Evolutionary conservation across 2,888 invertebrate species (phyloP), one percentile per base, ranked within the genome.

Genomic region (Lysandra coridon): DNA sequence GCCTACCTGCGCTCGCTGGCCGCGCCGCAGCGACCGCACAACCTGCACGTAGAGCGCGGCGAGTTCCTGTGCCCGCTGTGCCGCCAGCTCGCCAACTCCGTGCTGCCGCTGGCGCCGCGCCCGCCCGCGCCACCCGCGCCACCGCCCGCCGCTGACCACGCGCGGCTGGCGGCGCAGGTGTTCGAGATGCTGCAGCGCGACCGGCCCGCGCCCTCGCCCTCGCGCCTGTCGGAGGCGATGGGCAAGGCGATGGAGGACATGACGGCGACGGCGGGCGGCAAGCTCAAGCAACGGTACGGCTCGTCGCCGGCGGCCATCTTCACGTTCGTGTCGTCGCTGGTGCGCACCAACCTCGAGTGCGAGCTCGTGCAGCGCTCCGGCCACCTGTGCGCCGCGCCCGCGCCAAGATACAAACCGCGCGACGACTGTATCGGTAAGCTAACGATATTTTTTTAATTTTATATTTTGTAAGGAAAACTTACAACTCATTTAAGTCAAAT

Each of bases 41-140:
- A 96, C 89, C 92, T 98, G 95, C 96, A 94, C 89, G 94, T 93
- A 84, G 93, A 92, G 86, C 89, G 92, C 85, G 98, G 98, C 78
- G 99, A 99, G 95, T 99, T 98, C 95, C 96, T 97, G 84, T 99
- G 99, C 92, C 99, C 99, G 44, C 95, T 99, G 83, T 99, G 99
- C 92, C 96, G 99, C 17, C 99, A 99, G 93, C 90, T 92, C 2
- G 92, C 91, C 86, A 92, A 92, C 88, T 97, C 98, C 12, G 98
- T 99, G 85, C 95, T 99, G 86, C 99, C 98, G 60, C 92, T 98
- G 75, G 97, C 97, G 80, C 97, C 97, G 1, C 96, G 96, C 86
- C 91, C 97, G 82, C 96, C 96, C 76, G 96, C 80, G 83, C 96
- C 96, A 0, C 96, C 96, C 87, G 90, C 96, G 82, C 96, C 96